A percentile compares a stretch with the other conserved stretches of the same genome.
phyloP scores from a whole-genome alignment of 2,113 vertebrate genomes.

The Sturnira hondurensis region DNA sequence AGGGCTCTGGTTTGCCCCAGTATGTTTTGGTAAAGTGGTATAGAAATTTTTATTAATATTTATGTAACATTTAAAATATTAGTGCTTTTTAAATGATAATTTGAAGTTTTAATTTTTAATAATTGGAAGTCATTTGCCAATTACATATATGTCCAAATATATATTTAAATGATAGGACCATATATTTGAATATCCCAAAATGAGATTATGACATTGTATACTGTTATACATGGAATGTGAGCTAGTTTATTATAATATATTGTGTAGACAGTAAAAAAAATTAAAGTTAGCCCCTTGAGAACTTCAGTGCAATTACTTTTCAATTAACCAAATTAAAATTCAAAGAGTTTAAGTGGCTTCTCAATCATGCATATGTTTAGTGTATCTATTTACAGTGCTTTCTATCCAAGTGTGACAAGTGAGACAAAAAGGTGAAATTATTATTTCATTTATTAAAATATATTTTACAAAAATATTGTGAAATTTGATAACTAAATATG shows the following conservation, averaged over 20 bases:
- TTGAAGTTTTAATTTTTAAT: background rate
- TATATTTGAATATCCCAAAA: background rate
- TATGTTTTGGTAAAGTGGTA: background rate
- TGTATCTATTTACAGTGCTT: background rate
- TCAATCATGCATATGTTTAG: background rate
- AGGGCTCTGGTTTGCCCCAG: background rate
- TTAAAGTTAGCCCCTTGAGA: background rate
- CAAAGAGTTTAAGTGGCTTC: background rate
- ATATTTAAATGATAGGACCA: too few relatives aligned
- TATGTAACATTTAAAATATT: background rate
- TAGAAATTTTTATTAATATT: background rate
- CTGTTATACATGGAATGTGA: background rate
- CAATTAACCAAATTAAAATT: background rate
- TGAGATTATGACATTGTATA: background rate
- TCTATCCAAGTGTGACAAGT: background rate
- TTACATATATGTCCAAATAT: background rate
- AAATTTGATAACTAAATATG: background rate
- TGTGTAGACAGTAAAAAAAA: background rate
- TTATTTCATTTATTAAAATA: background rate
- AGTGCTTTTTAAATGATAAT: background rate
- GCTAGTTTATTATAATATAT: background rate
- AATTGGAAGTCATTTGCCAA: background rate
- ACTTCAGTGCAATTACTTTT: background rate
- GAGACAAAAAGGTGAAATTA: background rate
- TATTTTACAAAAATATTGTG: background rate